phyloP scores from a whole-genome alignment of 2,797 vertebrate genomes.

The Onychomys torridus region DNA sequence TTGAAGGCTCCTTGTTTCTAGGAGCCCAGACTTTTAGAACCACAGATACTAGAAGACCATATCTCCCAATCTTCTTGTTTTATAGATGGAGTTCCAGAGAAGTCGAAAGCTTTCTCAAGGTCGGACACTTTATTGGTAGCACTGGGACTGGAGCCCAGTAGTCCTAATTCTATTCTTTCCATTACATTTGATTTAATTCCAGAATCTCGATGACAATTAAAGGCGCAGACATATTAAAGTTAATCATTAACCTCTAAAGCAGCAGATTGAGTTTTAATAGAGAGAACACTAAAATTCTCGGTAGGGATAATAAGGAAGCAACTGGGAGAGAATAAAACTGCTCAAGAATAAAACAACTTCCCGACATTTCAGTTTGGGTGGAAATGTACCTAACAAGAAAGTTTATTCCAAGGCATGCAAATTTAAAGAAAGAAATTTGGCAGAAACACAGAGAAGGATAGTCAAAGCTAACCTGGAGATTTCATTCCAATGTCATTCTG shows the following conservation, averaged over 20 bases:
- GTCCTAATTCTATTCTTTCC: slow-evolving; percentile 71
- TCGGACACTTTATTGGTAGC: slow-evolving; percentile 49
- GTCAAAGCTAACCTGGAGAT: slow-evolving; percentile 38
- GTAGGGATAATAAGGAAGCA: slow-evolving; percentile 66
- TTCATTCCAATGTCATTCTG: not conserved
- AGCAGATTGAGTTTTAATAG: slow-evolving; percentile 78
- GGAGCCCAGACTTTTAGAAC: slow-evolving; percentile 17
- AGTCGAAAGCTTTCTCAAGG: slow-evolving; percentile 59
- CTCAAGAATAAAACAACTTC: slow-evolving; percentile 68
- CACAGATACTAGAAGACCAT: not conserved
- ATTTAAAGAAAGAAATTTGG: slow-evolving; percentile 53
- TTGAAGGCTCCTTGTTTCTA: slow-evolving; percentile 19
- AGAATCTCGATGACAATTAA: slow-evolving; percentile 71
- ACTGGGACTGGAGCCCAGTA: slow-evolving; percentile 47
- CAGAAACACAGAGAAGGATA: slow-evolving; percentile 19
- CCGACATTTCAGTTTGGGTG: slow-evolving; percentile 43
- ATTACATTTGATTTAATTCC: slow-evolving; percentile 78
- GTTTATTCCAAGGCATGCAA: slow-evolving; percentile 38
- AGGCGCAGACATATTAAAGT: slow-evolving; percentile 69
- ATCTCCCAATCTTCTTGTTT: not conserved
- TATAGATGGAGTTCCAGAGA: slow-evolving; percentile 24
- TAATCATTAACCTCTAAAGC: slow-evolving; percentile 79
- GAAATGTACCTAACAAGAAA: slow-evolving; percentile 54
- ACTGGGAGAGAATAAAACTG: slow-evolving; percentile 72
- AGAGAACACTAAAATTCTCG: slow-evolving; percentile 46